Evolutionary conservation across 1,140 invertebrate genomes (phyloP), one percentile per base, ranked within the genome.

Genomic region (Thaumetopoea pityocampa): DNA sequence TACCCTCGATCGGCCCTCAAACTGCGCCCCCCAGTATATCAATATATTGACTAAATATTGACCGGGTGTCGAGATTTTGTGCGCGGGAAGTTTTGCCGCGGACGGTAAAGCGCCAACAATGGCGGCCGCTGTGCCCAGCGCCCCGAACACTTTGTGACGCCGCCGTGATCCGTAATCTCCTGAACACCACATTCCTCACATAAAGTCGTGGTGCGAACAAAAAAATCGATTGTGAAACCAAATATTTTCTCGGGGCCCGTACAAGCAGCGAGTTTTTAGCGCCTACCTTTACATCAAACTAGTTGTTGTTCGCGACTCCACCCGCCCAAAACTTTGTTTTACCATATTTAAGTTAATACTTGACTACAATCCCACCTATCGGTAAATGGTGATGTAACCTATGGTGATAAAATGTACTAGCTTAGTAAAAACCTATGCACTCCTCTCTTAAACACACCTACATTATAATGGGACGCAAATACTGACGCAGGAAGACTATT

Each of bases 131-230:
- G 48, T 49, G 27, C 58, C 46, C 54, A 15, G 40, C 18, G n/a
- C n/a, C n/a, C n/a, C n/a, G n/a, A 42, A 30, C 20, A 29, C 56
- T 59, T 53, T 51, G 49, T 41, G 30, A 28, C 51, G 55, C 53
- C 58, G 62, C 45, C 52, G 33, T 22, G 11, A n/a, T n/a, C n/a
- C 42, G 44, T 77, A 77, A 77, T 73, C 69, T 65, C 61, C 53
- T 7, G 45, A 50, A 67, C 66, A 49, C 54, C 51, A 57, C 59
- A 77, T 77, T 73, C 72, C 72, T 77, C 72, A 77, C 72, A 77
- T 54, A 67, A 54, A 44, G 14, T 35, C 40, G 23, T 47, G 33
- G 49, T 56, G 48, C 47, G 55, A 66, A 63, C 61, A 51, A 67
- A 65, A 64, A 41, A 40, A 17, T 43, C 33, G 12, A 20, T 38